phyloP scores from a whole-genome alignment of 2,888 invertebrate genomes.

The Coelopa pilipes region DNA sequence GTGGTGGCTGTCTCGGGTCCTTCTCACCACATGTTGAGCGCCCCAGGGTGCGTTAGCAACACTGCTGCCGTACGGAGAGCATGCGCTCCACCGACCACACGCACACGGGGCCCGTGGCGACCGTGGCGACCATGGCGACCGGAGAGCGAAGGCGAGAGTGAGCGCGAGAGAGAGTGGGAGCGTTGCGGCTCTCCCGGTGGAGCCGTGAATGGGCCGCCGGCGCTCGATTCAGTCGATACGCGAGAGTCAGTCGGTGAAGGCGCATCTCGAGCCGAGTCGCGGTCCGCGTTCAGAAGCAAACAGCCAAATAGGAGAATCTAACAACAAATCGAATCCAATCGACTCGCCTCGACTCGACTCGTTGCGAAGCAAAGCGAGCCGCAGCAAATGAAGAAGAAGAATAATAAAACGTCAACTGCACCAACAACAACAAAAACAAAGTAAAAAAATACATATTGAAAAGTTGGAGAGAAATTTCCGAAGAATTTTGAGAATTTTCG shows the following conservation, averaged over 20 bases:
- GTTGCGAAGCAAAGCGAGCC: too few relatives aligned
- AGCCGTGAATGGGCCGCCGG: slow-evolving; percentile 12
- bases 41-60: not conserved
- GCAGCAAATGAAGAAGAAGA: too few relatives aligned
- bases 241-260: slow-evolving; percentile 38
- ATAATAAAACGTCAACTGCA: too few relatives aligned
- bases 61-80: slow-evolving; percentile 8
- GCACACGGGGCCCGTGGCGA: not conserved
- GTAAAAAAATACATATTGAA: not conserved
- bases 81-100: slow-evolving; percentile 18
- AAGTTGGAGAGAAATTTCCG: not conserved
- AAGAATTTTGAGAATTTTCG: not conserved
- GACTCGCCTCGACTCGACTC: too few relatives aligned
- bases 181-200: not conserved
- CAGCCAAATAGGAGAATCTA: slow-evolving; percentile 9
- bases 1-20: too few relatives aligned
- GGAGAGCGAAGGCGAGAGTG: slow-evolving; percentile 16
- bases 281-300: slow-evolving; percentile 6
- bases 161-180: not conserved
- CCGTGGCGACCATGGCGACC: not conserved
- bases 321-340: slow-evolving; percentile 21
- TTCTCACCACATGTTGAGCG: not conserved
- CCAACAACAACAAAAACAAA: not conserved
- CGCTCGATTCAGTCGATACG: slow-evolving; percentile 35
- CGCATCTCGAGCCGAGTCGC: slow-evolving; percentile 19